Evolutionary conservation across 2,113 vertebrate species (phyloP).

Genomic region (Chloebia gouldiae): DNA sequence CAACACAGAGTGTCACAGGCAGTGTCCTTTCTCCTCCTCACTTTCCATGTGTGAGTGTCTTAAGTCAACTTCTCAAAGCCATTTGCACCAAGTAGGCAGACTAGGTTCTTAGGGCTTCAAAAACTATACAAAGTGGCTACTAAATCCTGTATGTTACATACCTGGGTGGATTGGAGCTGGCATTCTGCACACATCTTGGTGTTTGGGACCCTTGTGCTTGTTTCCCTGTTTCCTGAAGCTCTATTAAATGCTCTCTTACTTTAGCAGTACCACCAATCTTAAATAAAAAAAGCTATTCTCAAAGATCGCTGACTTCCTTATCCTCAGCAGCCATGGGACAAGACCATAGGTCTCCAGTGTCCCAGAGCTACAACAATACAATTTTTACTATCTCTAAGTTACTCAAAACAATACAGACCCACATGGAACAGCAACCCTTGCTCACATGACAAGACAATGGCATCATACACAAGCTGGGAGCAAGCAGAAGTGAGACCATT

Average conservation of each 20-base stretch:
- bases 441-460: not conserved
- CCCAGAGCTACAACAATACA: not conserved
- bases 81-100: not conserved
- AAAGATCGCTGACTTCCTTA: not conserved
- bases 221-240: not conserved
- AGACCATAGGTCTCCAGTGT: not conserved
- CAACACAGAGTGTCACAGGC: not conserved
- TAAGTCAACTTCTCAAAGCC: not conserved
- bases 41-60: not conserved
- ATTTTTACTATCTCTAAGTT: not conserved
- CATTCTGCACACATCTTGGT: not conserved
- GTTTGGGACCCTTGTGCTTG: not conserved
- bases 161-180: not conserved
- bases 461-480: not conserved
- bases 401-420: not conserved
- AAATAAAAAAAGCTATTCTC: not conserved
- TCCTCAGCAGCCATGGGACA: not conserved
- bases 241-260: not conserved
- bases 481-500: not conserved
- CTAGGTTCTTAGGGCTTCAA: not conserved
- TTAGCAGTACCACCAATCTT: not conserved
- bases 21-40: not conserved
- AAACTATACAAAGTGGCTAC: not conserved
- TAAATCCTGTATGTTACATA: not conserved
- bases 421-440: not conserved